phyloP scores from a whole-genome alignment of 2,113 vertebrate genomes.

The Irena cyanogastra region DNA sequence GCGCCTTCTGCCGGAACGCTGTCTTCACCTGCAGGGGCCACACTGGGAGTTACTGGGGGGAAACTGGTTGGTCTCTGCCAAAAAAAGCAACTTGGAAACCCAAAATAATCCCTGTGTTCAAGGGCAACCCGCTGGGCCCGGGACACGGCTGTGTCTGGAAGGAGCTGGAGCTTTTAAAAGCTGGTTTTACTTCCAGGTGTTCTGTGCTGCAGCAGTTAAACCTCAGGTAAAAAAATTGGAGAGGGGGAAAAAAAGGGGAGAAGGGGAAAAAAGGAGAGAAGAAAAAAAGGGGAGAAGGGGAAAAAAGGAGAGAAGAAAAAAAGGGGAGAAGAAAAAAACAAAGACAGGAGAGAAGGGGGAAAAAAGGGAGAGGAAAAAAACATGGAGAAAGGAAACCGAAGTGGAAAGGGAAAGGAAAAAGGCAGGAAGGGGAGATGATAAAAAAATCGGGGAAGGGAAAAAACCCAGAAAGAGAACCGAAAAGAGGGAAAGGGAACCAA shows the following conservation, averaged over 20 bases:
- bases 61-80: not conserved
- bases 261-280: not conserved
- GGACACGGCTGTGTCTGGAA: accelerated
- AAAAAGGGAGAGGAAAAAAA: not conserved
- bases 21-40: constrained; percentile 87
- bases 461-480: not conserved
- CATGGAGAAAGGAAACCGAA: not conserved
- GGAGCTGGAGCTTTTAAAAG: not conserved
- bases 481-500: not conserved
- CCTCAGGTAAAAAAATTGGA: not conserved
- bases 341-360: too few relatives aligned
- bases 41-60: not conserved
- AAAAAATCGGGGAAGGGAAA: not conserved
- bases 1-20: constrained; percentile 89
- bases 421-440: too few relatives aligned
- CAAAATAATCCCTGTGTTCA: accelerated
- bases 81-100: not conserved
- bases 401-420: not conserved
- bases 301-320: accelerated
- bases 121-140: accelerated
- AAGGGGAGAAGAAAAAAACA: too few relatives aligned
- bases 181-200: not conserved
- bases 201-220: not conserved
- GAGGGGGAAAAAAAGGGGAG: accelerated
- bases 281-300: too few relatives aligned